Evolutionary conservation across 2,888 invertebrate genomes (phyloP), one percentile per base, ranked within the genome.

Genomic region (Tipula vernalis): DNA sequence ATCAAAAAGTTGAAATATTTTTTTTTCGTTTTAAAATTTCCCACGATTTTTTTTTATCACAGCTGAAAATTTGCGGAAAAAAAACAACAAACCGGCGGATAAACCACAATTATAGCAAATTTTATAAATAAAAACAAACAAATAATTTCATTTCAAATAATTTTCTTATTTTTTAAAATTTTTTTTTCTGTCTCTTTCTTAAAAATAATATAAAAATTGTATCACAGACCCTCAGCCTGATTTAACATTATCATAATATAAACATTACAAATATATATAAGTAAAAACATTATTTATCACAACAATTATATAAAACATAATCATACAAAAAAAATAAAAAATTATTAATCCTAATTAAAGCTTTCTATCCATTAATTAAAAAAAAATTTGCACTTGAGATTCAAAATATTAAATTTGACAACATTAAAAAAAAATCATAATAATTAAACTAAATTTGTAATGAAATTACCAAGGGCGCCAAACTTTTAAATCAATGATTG

Each of bases 381-480:
- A 36, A 41, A 85, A 85, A 85, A 85, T 85, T 42, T 85, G 39
- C 42, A 85, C 39, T 42, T 84, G 84, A 84, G 41, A 84, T 84
- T 84, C 39, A 84, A 36, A 84, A 83, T n/a, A 83, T 36, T 39
- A 12, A 83, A 83, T 36, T 83, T 83, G 18, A 28, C 28, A 28
- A 28, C 28, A 28, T 28, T 28, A 6, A 39, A 13, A 83, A 83
- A 83, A 83, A 83, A 83, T 85, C 41, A 6, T 39, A 6, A 39
- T 39, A 6, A 28, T 28, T 28, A 28, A 83, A 83, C 36, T 28
- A 28, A 83, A 83, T 83, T 83, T 83, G 1, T 28, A 28, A 28
- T 83, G n/a, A 85, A n/a, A 42, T 87, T 87, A 87, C 87, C 87
- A 87, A 51, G 87, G 87, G 51, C 87, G 86, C 87, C 87, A 87